Conservation (phyloP, 2,888 invertebrate species). For the Orthosia incerta region DNA sequence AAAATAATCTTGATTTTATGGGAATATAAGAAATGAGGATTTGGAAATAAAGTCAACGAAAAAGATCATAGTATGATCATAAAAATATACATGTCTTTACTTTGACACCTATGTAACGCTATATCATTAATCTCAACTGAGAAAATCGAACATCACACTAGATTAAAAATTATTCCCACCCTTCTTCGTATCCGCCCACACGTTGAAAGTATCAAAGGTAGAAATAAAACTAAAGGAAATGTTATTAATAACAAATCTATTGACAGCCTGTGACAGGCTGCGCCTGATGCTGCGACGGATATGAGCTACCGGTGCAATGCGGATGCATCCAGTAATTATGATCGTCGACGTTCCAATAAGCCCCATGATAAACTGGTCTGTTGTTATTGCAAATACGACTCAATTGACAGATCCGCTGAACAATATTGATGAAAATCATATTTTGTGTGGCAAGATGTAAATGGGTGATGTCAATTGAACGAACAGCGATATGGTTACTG, state of each 20-base stretch:
- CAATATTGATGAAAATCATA: slow-evolving; percentile 51
- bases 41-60: not conserved
- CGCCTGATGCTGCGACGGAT: slow-evolving; percentile 46
- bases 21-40: slow-evolving; percentile 11
- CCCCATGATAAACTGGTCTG: slow-evolving; percentile 42
- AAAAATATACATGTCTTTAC: not conserved
- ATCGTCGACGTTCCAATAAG: slow-evolving; percentile 61
- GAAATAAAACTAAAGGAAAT: slow-evolving; percentile 60
- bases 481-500: not conserved
- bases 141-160: not conserved
- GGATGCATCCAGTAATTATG: slow-evolving; percentile 63
- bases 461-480: slow-evolving; percentile 23
- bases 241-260: slow-evolving; percentile 61
- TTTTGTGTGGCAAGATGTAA: slow-evolving; percentile 40
- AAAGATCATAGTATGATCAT: not conserved
- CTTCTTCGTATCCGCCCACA: slow-evolving; percentile 9
- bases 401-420: slow-evolving; percentile 30
- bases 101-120: no score
- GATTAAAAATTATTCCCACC: not conserved
- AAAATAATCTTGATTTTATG: slow-evolving; percentile 29
- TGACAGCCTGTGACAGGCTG: slow-evolving; percentile 46
- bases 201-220: slow-evolving; percentile 41
- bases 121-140: not conserved
- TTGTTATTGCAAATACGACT: slow-evolving; percentile 35
- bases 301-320: slow-evolving; percentile 60